These are phyloP conservation scores for Aspidoscelis tigris DNA, from an alignment of 2,113 vertebrate species.

Conservation along the genomic window DNA sequence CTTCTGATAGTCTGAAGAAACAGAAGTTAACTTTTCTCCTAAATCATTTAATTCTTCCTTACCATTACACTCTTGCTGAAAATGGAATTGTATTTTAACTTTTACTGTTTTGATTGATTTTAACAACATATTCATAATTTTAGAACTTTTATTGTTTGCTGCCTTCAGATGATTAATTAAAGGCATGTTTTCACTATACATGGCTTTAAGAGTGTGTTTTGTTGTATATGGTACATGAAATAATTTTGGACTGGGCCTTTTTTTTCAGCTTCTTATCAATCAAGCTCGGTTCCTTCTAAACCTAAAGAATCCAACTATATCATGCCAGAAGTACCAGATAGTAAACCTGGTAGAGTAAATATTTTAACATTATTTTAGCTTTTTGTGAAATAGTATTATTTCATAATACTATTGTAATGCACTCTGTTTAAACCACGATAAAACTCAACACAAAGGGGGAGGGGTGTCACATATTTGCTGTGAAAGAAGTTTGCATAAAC, in stretches of 20 bases:
- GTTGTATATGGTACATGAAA: neutral
- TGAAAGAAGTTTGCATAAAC: too few relatives aligned
- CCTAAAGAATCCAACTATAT: conserved; percentile 1
- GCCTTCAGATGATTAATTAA: neutral
- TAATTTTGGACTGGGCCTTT: conserved; percentile 11
- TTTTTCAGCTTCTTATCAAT: conserved; percentile 39
- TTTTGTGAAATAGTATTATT: too few relatives aligned
- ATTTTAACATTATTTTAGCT: too few relatives aligned
- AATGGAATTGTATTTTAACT: neutral
- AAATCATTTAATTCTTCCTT: neutral
- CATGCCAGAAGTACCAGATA: conserved; percentile 24
- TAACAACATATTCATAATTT: neutral
- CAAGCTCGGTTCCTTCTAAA: conserved; percentile 20
- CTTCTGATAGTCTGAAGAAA: neutral
- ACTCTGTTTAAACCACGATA: too few relatives aligned
- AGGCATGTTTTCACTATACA: neutral
- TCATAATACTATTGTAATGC: too few relatives aligned
- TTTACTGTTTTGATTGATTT: neutral
- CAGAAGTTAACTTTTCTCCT: neutral
- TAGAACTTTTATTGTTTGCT: neutral
- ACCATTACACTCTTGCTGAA: neutral
- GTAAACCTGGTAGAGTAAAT: conserved; percentile 31
- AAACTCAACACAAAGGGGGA: too few relatives aligned
- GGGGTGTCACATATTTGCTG: too few relatives aligned
- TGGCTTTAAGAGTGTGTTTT: conserved; percentile 1